Evolutionary conservation across 2,113 vertebrate species (phyloP), one percentile per base, ranked within the genome.

Genomic region (Prochilodus magdalenae): DNA sequence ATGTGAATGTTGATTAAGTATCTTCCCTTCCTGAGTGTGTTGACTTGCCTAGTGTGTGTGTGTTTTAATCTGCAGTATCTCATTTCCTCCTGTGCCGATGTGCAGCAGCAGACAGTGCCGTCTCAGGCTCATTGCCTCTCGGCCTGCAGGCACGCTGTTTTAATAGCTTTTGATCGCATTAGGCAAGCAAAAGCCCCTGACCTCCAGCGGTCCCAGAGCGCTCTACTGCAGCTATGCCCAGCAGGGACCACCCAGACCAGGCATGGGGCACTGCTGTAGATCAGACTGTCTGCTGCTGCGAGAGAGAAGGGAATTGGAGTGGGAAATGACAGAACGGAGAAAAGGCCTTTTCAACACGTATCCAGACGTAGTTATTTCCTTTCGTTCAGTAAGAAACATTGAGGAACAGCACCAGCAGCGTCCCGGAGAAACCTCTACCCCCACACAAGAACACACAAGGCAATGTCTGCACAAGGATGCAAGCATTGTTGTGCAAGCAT

Each of bases 71-170:
- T 73, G 30, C 62, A 77, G 62, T 40, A 15, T 55, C 24, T 69
- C 60, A 55, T n/a, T 75, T 20, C 24, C 71, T 81, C 14, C 16
- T 44, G 27, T 59, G 27, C 59, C 26, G 70, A 74, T 74, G 71
- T 44, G 57, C 70, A 69, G 71, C 69, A 53, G 72, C 77, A 60
- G 77, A 69, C 72, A 36, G 49, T 33, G 73, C 63, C 70, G 44
- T 80, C 72, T 84, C 49, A 27, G 81, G 77, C 79, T 85, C 83
- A 87, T 85, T 87, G 77, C 83, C 76, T 80, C 73, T 33, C 8
- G 40, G 60, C 60, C 81, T 83, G 57, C 75, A 77, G 81, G 69
- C 36, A 72, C 47, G 10, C 71, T 75, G 63, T 44, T 77, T 79
- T 75, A 85, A 83, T 81, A 77, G 82, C 81, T 30, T 79, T 76